Evolutionary conservation across 1,140 invertebrate genomes (phyloP).

Genomic region (Euura saliciscinereae): DNA sequence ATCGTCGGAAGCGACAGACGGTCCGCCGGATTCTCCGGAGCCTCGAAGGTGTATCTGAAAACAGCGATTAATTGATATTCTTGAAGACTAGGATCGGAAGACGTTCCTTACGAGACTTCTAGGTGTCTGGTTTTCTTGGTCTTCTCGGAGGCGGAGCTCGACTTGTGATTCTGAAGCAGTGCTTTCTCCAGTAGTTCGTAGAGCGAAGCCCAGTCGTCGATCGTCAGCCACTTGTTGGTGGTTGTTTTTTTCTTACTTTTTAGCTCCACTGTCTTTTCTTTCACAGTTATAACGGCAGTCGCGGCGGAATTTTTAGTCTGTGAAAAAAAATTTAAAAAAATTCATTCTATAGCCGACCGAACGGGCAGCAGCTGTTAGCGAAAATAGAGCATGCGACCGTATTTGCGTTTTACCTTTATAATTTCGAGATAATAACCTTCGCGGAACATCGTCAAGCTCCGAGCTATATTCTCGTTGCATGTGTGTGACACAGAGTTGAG

Average conservation of each 20-base stretch:
- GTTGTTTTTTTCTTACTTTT: conserved; percentile 31
- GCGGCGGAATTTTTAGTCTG: conserved; percentile 40
- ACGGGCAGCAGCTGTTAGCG: no score
- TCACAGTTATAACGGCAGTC: conserved; percentile 41
- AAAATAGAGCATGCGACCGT: conserved; percentile 16
- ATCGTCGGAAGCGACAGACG: conserved; percentile 35
- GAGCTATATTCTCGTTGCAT: not conserved
- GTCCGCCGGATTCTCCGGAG: conserved; percentile 29
- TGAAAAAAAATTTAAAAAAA: not conserved
- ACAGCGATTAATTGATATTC: conserved; percentile 1
- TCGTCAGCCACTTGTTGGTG: conserved; percentile 44
- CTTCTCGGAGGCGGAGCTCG: conserved; percentile 24
- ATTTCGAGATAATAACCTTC: conserved; percentile 43
- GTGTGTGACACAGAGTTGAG: no score
- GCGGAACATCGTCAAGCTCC: conserved; percentile 31
- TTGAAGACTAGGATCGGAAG: not conserved
- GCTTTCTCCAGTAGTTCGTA: conserved; percentile 39
- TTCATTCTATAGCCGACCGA: no score
- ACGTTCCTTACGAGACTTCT: conserved; percentile 38
- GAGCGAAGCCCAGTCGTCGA: conserved; percentile 40
- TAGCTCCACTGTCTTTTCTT: conserved; percentile 40
- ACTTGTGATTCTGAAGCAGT: conserved; percentile 31
- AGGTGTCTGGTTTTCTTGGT: conserved; percentile 35
- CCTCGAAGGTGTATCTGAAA: conserved; percentile 38
- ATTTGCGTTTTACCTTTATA: conserved; percentile 37